Base-by-base conservation (phyloP, 2,113 vertebrate species). In the Phylloscopus trochilus region DNA sequence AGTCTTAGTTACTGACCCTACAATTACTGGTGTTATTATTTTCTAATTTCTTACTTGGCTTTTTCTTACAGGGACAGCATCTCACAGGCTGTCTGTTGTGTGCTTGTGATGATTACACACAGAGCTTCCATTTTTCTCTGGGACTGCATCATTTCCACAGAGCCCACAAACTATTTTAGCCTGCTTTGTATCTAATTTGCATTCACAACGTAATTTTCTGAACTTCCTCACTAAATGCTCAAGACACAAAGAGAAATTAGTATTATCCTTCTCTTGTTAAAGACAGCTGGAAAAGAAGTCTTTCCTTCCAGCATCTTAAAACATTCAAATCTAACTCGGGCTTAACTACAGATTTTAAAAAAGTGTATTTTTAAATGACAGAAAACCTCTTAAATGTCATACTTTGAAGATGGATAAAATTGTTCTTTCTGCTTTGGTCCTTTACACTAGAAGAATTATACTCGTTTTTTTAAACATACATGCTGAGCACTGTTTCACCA, bases 201-300 rank as follows among this genome's bases (percentile, higher is more conserved):
- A 89, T 78, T 84, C 49, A 90, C 5, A 4, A 67, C 90, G 75
- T 52, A 81, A 44, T 74, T 75, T 75, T 59, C 66, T 90, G 52
- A 86, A 92, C 82, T 95, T 95, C 87, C 87, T 95, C 68, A 69
- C 55, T 89, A 84, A 88, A 84, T 47, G 35, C 14, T 62, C 43
- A 58, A 55, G 44, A 89, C 46, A 74, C 52, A 90, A 92, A 83
- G 17, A 86, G 46, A 95, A 95, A 60, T 66, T 3, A 84, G 30
- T 44, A 82, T 86, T 75, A 78, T 96, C 62, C 18, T 92, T 58
- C 63, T 56, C 53, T 81, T 77, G 64, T 70, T 73, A 59, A 43
- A 31, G 69, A 39, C 78, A 93, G 60, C 83, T 93, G 85, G 60
- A 87, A 82, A 89, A 90, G 39, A 75, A 90, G 43, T 10, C 39